A percentile compares a stretch with the other conserved stretches of the same genome.
These are phyloP conservation scores for Linhomoeus sp. DNA, from an alignment of 2,888 invertebrate species.

Conservation along the genomic window DNA sequence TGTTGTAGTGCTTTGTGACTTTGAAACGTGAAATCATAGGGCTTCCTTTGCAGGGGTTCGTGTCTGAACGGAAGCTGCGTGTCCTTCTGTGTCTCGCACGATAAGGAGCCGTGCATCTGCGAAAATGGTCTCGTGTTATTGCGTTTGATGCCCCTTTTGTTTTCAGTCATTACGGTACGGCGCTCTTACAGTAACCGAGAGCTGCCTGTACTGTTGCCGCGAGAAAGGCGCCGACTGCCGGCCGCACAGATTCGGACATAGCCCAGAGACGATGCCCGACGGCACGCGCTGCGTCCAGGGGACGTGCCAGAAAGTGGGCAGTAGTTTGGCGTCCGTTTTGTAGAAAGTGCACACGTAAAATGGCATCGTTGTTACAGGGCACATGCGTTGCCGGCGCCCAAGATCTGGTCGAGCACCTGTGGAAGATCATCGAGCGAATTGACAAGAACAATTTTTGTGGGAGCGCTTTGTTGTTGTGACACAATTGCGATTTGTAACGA, in stretches of 20 bases:
- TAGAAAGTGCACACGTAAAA: too few species aligned
- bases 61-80: conserved; percentile 73
- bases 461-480: conserved; percentile 10
- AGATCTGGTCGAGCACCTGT: conserved; percentile 82
- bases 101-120: conserved; percentile 81
- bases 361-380: too few species aligned
- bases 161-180: too few species aligned
- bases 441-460: conserved; percentile 66
- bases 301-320: conserved; percentile 28
- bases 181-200: conserved; percentile 50
- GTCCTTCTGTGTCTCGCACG: conserved; percentile 84
- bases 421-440: conserved; percentile 90
- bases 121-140: conserved; percentile 86
- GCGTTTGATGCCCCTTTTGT: too few species aligned
- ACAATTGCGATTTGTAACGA: not conserved
- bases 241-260: not conserved
- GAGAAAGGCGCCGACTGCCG: not conserved
- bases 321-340: too few species aligned
- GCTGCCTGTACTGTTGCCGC: conserved; percentile 78
- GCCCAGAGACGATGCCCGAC: conserved; percentile 50
- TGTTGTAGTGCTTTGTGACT: conserved; percentile 2
- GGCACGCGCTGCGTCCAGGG: conserved; percentile 68
- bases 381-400: conserved; percentile 60
- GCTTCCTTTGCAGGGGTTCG: conserved; percentile 44
- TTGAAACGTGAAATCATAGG: not conserved